Base-by-base conservation (phyloP, 2,113 vertebrate genomes). In the Arvicanthis niloticus region DNA sequence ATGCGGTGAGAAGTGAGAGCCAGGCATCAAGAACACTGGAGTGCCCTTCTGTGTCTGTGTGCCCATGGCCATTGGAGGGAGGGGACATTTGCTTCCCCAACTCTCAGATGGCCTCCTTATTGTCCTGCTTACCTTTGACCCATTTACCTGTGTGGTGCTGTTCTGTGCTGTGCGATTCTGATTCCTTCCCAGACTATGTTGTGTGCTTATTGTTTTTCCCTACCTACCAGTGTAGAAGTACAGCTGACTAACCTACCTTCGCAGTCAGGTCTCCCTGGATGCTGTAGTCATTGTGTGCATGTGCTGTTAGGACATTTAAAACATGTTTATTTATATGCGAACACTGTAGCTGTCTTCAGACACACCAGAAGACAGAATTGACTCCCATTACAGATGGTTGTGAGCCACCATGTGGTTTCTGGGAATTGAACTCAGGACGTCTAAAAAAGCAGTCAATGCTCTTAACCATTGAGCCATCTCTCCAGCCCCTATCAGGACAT, bases 1-100 rank as follows among this genome's bases (percentile, higher is more conserved):
- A 45, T 62, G 73, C 91, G 88, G 91, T 58, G 51, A 94, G 77
- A 87, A 78, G 58, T 80, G 75, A 91, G 92, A 93, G 37, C 21
- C 68, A 45, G 90, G 10, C 45, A 24, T 5, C 5, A 40, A 26
- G 82, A 22, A 40, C 40, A 70, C 24, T 51, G 77, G 6, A 84
- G 26, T 78, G 37, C 40, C 87, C 9, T 29, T 58, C 31, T 48
- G 22, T 1, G 45, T 62, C 45, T 58, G 1, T 53, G 17, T 24
- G 42, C 22, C 31, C 0, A 3, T 15, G 77, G 87, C 34, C 22
- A 9, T 5, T 17, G 65, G 37, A 53, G 15, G 53, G 45, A 19
- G 16, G 26, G 7, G 8, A 7, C 17, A 84, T 89, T 65, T 76
- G 51, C 1, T 51, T 51, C 51, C 51, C 51, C 51, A 51, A 10